Base-by-base conservation (phyloP, 2,888 invertebrate genomes). In the Zygaena filipendulae region DNA sequence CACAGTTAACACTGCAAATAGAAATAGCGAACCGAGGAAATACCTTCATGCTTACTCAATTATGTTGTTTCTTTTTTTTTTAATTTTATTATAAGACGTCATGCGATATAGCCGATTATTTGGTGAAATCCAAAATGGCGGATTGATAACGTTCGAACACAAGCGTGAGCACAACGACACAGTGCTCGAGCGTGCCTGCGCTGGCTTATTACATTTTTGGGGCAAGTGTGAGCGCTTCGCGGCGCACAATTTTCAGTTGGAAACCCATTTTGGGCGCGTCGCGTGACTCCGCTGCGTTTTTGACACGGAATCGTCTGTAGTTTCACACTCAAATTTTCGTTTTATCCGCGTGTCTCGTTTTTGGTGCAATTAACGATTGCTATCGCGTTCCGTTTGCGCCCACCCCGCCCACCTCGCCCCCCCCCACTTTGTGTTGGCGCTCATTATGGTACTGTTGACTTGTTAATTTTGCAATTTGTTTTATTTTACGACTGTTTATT, bases 241-340 rank as follows among this genome's bases (percentile, higher is more conserved):
- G n/a, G n/a, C n/a, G n/a, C n/a, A n/a, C n/a, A n/a, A n/a, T n/a
- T n/a, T n/a, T 16, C 7, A 35, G 51, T 40, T 47, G 50, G 52
- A 43, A 52, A 34, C 35, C 40, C 30, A 26, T 39, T 33, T 32
- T 21, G 35, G 33, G 19, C 35, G 25, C 35, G 32, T 69, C 57
- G 70, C 70, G 74, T 70, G 72, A 64, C 62, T 45, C 23, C 25
- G 27, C 39, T 42, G 48, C 42, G 54, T 49, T 44, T 63, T 67
- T 64, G 68, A 67, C 69, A 66, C 68, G 70, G 50, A 50, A 62
- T 55, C 49, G 57, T 57, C 56, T 52, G 62, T 62, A 61, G 62
- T 66, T 69, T 68, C 64, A 59, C 71, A 70, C 72, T 68, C 62
- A 64, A 68, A 72, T 66, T 63, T 68, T 67, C 60, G 58, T 62